phyloP scores from a whole-genome alignment of 2,888 invertebrate genomes.

The Leucophenga maculata region DNA sequence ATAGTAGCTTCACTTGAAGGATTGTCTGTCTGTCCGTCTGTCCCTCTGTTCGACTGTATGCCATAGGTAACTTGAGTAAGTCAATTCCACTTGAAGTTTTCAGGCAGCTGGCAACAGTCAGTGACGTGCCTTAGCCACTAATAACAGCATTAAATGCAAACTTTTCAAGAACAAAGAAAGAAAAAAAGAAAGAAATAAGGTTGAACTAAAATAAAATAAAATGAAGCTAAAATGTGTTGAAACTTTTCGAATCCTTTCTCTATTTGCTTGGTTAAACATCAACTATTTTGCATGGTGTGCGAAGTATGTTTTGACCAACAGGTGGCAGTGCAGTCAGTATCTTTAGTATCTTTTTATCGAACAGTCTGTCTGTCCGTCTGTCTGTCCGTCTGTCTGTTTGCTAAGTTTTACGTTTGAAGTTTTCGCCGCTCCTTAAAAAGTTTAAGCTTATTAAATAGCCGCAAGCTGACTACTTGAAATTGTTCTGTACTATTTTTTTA shows the following conservation, averaged over 20 bases:
- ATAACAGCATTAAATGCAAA: neutral
- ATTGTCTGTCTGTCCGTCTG: neutral
- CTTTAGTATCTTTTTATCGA: too few species aligned
- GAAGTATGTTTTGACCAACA: neutral
- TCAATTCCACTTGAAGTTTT: too few species aligned
- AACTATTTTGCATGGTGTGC: neutral
- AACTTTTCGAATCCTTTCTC: neutral
- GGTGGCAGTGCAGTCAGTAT: too few species aligned
- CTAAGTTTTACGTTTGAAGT: too few species aligned
- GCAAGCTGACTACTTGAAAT: neutral
- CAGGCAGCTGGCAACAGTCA: constrained; percentile 2
- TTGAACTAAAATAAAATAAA: neutral
- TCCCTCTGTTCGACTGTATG: neutral
- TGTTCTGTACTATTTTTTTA: too few species aligned
- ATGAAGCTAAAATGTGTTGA: neutral
- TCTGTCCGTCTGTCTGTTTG: neutral
- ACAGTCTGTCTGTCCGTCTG: neutral
- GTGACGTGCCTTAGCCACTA: neutral
- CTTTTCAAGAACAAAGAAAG: neutral
- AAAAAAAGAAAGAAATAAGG: neutral
- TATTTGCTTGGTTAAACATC: neutral
- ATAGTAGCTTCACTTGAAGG: neutral
- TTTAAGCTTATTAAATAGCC: constrained; percentile 11
- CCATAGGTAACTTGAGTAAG: constrained; percentile 6
- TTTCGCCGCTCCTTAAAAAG: neutral